phyloP scores from a whole-genome alignment of 2,113 vertebrate species.

The Petaurus breviceps region DNA sequence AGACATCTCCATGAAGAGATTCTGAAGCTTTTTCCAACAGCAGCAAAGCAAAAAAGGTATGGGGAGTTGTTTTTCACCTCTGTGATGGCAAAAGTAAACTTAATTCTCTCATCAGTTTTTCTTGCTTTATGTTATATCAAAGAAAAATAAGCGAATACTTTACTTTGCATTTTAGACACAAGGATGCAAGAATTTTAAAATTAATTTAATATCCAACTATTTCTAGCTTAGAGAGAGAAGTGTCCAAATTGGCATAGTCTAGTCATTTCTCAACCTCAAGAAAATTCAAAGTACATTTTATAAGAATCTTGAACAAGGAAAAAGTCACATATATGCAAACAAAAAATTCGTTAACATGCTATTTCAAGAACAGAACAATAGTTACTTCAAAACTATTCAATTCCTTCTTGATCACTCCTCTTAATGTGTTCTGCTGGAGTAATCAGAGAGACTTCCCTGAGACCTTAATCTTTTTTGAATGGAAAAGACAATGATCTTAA shows the following conservation, averaged over 20 bases:
- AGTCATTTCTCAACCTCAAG: not conserved
- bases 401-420: too few relatives aligned
- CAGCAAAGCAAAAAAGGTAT: constrained; percentile 90
- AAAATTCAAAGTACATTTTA: not conserved
- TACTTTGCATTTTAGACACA: not conserved
- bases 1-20: constrained; percentile 88
- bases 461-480: too few relatives aligned
- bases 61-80: not conserved
- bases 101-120: not conserved
- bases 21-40: constrained; percentile 88
- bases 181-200: not conserved
- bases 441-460: too few relatives aligned
- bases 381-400: too few relatives aligned
- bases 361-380: too few relatives aligned
- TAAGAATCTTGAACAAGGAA: not conserved
- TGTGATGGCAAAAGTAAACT: not conserved
- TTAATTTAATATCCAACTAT: not conserved
- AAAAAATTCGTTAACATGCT: too few relatives aligned
- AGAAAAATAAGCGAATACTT: not conserved
- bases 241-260: not conserved
- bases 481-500: too few relatives aligned
- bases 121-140: not conserved
- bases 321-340: too few relatives aligned
- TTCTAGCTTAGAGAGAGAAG: not conserved
- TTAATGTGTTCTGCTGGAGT: too few relatives aligned